Evolutionary conservation across 35 echinoderm and acorn worm species (phyloP), one percentile per base, ranked within the genome.

Genomic region (Apostichopus parvimensis): DNA sequence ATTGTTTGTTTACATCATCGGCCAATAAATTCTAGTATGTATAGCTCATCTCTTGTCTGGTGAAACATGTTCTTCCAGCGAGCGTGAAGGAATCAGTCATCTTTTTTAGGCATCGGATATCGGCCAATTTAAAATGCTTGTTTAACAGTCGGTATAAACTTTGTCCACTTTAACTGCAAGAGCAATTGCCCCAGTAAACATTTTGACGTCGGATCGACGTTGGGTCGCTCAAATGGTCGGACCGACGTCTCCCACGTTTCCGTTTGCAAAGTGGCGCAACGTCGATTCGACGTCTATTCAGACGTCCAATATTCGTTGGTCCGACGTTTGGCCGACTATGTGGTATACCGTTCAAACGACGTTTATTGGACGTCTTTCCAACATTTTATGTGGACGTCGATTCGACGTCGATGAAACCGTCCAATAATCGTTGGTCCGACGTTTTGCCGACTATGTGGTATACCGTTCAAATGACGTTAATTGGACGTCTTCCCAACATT

Each of bases 241-340:
- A 52, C 15, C 79, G 14, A 80, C 28, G 79, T 56, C 79, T 8
- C 28, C 5, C 21, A 80, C 20, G 25, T 80, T 28, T 80, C 79
- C 79, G 25, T 80, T 80, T 80, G 25, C 79, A 34, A 80, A 80
- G 25, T 80, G 79, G 79, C 22, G 79, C 79, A 54, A 80, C 25
- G 79, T 80, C 79, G 28, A 80, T 26, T 80, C 78, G 78, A 80
- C 78, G 78, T 80, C 78, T 5, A 26, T 26, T 5, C 23, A 45
- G 78, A 80, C 78, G n/a, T 8, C 78, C 78, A 6, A 9, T 6
- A 7, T 26, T 5, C 20, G 28, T 80, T 53, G 5, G 6, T 80
- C 53, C 78, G 78, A 55, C 20, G 25, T n/a, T 80, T 80, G 15
- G 24, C 78, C 24, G 53, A 26, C 25, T 2, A 52, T 80, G n/a